Conservation (phyloP, 1,140 invertebrate species). For the Choristoneura fumiferana region DNA sequence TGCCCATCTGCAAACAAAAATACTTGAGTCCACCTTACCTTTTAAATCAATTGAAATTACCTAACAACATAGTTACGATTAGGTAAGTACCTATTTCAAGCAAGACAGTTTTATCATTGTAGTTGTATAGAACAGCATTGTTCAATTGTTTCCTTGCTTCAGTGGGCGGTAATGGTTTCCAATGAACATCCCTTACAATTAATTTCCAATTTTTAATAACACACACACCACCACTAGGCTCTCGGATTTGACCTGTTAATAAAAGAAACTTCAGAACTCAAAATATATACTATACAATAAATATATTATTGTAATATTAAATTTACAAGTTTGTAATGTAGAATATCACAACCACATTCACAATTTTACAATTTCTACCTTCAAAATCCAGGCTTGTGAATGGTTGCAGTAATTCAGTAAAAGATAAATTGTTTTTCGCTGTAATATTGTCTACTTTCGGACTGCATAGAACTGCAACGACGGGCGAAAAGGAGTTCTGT, state of each 20-base stretch:
- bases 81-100: slow-evolving; percentile 58
- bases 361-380: slow-evolving; percentile 37
- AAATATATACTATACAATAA: background rate
- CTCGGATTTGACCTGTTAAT: slow-evolving; percentile 86
- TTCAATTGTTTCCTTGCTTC: slow-evolving; percentile 91
- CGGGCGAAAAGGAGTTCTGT: slow-evolving; percentile 92
- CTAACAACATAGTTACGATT: too few species aligned
- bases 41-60: slow-evolving; percentile 14
- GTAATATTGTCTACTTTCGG: slow-evolving; percentile 89
- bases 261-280: slow-evolving; percentile 24
- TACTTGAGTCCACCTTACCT: slow-evolving; percentile 20
- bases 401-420: slow-evolving; percentile 94
- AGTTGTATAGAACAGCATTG: slow-evolving; percentile 88
- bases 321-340: background rate
- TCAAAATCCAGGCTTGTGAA: slow-evolving; percentile 79
- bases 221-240: slow-evolving; percentile 87
- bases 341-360: slow-evolving; percentile 6
- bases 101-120: slow-evolving; percentile 81
- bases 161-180: slow-evolving; percentile 88
- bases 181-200: slow-evolving; percentile 89
- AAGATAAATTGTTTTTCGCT: slow-evolving; percentile 94
- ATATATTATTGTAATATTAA: too few species aligned
- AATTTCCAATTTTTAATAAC: slow-evolving; percentile 89
- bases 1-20: slow-evolving; percentile 65
- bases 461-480: slow-evolving; percentile 91